Base-by-base conservation (phyloP, 2,797 vertebrate genomes). In the Sebastes variabilis region DNA sequence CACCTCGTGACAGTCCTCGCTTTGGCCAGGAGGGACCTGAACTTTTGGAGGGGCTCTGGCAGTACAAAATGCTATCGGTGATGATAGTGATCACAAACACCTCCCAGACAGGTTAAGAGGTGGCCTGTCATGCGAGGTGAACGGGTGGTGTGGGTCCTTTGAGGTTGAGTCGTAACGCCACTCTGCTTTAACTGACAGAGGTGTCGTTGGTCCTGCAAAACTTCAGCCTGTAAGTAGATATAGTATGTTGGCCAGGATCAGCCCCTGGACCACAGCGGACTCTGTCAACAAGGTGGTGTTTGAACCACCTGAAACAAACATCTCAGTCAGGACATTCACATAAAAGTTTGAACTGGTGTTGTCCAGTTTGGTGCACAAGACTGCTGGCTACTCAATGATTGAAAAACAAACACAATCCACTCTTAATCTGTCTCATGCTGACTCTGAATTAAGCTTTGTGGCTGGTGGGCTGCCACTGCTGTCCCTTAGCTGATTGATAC, bases 21-120 rank as follows among this genome's bases (percentile, higher is more conserved):
- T 34, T n/a, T 76, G 14, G 18, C 24, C 24, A 60, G 8, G 14
- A 62, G 3, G 32, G 12, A 56, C 25, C n/a, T 65, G 1, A 56
- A 22, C 22, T 29, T 66, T 58, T 52, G 22, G 1, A 60, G 8
- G 32, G 24, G 20, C 38, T 22, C 6, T 54, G 54, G 20, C 11
- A 42, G 30, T 30, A 24, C 4, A n/a, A 8, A 62, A 34, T 5
- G 6, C 2, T 20, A 36, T 29, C 12, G 14, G 27, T 52, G 5
- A 72, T 46, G 54, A 65, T 2, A 32, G 55, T 27, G 59, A 59
- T 59, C 55, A 69, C 38, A 72, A 75, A 69, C 70, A 80, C 59
- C 65, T 61, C 42, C 8, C 14, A 29, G 58, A 69, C 71, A 75
- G 16, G 59, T 30, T 34, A 36, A 74, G 69, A 7, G 30, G 29